Base-by-base conservation (phyloP, 2,113 vertebrate genomes). In the Tenrec ecaudatus region DNA sequence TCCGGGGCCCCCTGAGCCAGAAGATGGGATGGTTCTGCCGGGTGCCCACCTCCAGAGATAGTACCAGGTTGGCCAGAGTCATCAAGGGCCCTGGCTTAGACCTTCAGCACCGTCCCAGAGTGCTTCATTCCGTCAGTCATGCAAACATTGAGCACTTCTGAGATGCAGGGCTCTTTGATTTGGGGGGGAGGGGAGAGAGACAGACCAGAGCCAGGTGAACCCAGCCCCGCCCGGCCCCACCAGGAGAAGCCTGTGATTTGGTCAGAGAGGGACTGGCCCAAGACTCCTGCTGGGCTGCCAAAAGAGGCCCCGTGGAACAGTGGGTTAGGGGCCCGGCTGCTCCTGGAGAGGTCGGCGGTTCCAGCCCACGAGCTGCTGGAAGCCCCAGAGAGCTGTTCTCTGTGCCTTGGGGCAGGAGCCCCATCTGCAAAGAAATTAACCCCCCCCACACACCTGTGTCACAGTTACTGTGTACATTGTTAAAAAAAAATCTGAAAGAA, bases 101-200 rank as follows among this genome's bases (percentile, higher is more conserved):
- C 58, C 71, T 76, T 11, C 23, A 31, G 29, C 47, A 53, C 47
- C 47, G 47, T n/a, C 19, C 10, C 12, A 14, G 71, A 20, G 36
- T 40, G 11, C 57, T 53, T 19, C 36, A 6, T 20, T 10, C 4
- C 76, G 15, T 31, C 36, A 40, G 80, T 31, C 69, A 2, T 2
- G n/a, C 9, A 10, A 15, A 17, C 11, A 0, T 33, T 19, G 17
- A 57, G 78, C 25, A 4, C n/a, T 29, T 17, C 22, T 53, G 31
- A 14, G 47, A 0, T 0, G 1, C 20, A 9, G 4, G 43, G 68
- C 25, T n/a, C 69, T 17, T 6, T 71, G 69, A 16, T 71, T 4
- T 1, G 9, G 69, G 16, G 16, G 4, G 31, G 8, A 27, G 31
- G 31, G 31, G 16, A 5, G 69, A 14, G 69, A 16, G 31, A 33